Conservation (phyloP, 1,140 invertebrate genomes). For the Magallana gigas region DNA sequence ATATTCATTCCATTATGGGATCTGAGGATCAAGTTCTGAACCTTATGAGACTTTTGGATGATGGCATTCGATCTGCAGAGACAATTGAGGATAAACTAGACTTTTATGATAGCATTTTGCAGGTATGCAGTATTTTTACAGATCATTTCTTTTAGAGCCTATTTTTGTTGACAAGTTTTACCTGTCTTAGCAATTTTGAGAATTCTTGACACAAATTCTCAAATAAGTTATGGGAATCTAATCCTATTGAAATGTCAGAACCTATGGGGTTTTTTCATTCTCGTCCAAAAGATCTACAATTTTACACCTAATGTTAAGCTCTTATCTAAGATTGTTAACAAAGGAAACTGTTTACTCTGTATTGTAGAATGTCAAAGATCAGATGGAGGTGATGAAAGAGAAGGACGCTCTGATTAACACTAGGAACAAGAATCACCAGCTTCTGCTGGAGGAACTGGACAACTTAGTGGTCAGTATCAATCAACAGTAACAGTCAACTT, state of each 20-base stretch:
- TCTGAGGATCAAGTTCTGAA: constrained; percentile 90
- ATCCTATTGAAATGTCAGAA: too few species aligned
- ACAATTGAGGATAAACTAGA: constrained; percentile 77
- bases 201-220: too few species aligned
- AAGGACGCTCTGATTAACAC: constrained; percentile 94
- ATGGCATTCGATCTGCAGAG: constrained; percentile 76
- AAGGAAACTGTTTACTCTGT: background rate
- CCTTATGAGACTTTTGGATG: constrained; percentile 91
- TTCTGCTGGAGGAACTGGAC: constrained; percentile 88
- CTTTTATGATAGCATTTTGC: constrained; percentile 78
- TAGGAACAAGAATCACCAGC: constrained; percentile 90
- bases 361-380: constrained; percentile 79
- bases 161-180: too few species aligned
- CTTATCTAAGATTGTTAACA: too few species aligned
- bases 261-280: too few species aligned
- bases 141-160: too few species aligned
- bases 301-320: too few species aligned
- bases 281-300: too few species aligned
- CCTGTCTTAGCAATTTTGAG: too few species aligned
- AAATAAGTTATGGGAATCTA: too few species aligned
- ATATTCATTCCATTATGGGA: constrained; percentile 91
- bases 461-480: constrained; percentile 86
- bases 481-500: background rate
- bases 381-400: constrained; percentile 89
- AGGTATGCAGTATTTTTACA: constrained; percentile 62